Percentiles rank a stretch among this genome's conserved stretches.
Conservation (phyloP, 2,888 invertebrate species). For the Lochmaea capreae region DNA sequence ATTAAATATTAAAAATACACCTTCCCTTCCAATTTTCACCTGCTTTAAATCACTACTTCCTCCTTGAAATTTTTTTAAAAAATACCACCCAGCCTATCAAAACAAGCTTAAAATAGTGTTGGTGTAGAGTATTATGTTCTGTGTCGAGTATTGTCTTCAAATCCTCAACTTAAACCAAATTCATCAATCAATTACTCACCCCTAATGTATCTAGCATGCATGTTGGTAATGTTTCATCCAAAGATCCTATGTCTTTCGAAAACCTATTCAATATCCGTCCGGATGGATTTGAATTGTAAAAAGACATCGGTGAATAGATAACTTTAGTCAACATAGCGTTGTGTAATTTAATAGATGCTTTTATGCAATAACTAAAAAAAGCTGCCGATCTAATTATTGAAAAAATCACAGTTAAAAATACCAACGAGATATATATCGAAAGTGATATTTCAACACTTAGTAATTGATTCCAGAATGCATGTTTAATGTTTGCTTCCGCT, state of each 20-base stretch:
- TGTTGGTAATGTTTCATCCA: constrained; percentile 66
- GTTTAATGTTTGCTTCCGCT: background rate
- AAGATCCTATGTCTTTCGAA: constrained; percentile 74
- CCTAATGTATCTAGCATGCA: constrained; percentile 65
- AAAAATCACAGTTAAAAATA: constrained; percentile 60
- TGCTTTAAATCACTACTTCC: no score
- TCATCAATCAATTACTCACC: constrained; percentile 36
- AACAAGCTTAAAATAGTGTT: no score
- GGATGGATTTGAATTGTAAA: constrained; percentile 75
- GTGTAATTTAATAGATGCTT: constrained; percentile 69
- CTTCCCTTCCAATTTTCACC: no score
- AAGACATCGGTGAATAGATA: constrained; percentile 71
- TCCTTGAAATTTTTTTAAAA: no score
- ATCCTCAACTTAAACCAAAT: no score
- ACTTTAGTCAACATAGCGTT: constrained; percentile 67
- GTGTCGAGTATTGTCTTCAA: no score
- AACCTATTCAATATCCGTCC: constrained; percentile 75
- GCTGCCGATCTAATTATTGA: constrained; percentile 62
- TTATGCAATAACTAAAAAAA: constrained; percentile 68
- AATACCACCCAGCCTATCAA: no score
- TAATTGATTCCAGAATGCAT: background rate
- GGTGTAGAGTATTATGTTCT: no score
- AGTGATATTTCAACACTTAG: constrained; percentile 5
- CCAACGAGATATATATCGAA: constrained; percentile 53
- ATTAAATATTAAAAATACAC: no score